These are phyloP conservation scores for Andrena bicolor DNA, from an alignment of 2,888 invertebrate genomes.

Conservation along the genomic window DNA sequence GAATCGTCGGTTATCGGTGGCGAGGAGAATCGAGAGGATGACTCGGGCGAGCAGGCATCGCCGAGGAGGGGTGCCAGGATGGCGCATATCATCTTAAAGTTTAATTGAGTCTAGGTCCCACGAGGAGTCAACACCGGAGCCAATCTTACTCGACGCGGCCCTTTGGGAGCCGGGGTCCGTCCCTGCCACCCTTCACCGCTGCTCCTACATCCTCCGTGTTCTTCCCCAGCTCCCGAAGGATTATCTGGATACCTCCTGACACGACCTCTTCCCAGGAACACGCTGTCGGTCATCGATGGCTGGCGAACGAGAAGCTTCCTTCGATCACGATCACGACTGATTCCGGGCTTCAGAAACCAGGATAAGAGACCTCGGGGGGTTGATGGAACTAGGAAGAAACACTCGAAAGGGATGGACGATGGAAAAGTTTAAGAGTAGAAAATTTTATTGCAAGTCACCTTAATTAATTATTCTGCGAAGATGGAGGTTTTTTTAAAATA, in stretches of 20 bases:
- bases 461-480: no score
- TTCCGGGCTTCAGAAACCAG: no score
- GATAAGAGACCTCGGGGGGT: no score
- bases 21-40: constrained; percentile 33
- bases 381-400: no score
- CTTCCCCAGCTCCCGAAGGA: constrained; percentile 63
- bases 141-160: constrained; percentile 81
- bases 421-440: no score
- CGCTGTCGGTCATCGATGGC: constrained; percentile 9
- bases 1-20: constrained; percentile 43
- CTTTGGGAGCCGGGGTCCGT: constrained; percentile 71
- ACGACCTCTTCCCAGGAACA: constrained; percentile 39
- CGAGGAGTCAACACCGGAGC: constrained; percentile 85
- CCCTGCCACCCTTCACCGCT: constrained; percentile 64
- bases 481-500: no score
- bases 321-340: no score
- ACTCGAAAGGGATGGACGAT: no score
- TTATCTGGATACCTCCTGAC: constrained; percentile 60
- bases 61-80: constrained; percentile 35
- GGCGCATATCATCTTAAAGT: constrained; percentile 89
- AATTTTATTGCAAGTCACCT: no score
- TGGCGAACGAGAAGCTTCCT: background rate
- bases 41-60: constrained; percentile 35
- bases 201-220: constrained; percentile 52
- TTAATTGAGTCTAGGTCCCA: constrained; percentile 89